Base-by-base conservation (phyloP, 2,797 vertebrate genomes). In the Hypotaenidia okinawae region DNA sequence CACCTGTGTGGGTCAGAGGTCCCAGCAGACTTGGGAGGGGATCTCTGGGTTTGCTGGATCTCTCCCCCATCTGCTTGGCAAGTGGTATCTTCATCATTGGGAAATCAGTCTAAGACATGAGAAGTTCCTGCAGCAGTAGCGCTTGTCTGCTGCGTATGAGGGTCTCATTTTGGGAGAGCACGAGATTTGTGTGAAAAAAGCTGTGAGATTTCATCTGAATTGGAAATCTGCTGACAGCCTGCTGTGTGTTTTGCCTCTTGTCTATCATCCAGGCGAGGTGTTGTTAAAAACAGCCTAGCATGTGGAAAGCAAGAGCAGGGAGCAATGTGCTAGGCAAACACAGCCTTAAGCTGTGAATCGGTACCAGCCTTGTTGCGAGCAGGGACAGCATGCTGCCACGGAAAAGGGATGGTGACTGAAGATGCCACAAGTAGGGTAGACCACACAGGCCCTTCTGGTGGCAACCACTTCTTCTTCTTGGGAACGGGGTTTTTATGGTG, bases 81-180 rank as follows among this genome's bases (percentile, higher is more conserved):
- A 59, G 16, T 21, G 58, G 41, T 70, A 22, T 37, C 89, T 68
- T 86, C 57, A 11, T 72, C 6, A 1, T 13, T 17, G 21, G 45
- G 54, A 63, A 80, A 68, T 9, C 0, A 0, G 3, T 6, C 30
- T 70, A 72, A 33, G 14, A 33, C 0, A 0, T 6, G 19, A 51
- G 45, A 68, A 37, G 41, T 51, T 77, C 28, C 51, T 63, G 25
- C 0, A 0, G 49, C 55, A 92, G 64, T 52, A 74, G 32, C 11
- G 4, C 15, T 72, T 55, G 22, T 35, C 39, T 83, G 57, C 77
- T 52, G 62, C 25, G 11, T 14, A 4, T 4, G 37, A 93, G 45
- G 64, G 41, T 80, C 76, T 87, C 49, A 6, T 17, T 41, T 69
- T 51, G 54, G 73, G 51, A 86, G 91, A 94, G 62, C 5, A 2